Evolutionary conservation across 2,113 vertebrate genomes (phyloP), one percentile per base, ranked within the genome.

Genomic region (Peromyscus leucopus): DNA sequence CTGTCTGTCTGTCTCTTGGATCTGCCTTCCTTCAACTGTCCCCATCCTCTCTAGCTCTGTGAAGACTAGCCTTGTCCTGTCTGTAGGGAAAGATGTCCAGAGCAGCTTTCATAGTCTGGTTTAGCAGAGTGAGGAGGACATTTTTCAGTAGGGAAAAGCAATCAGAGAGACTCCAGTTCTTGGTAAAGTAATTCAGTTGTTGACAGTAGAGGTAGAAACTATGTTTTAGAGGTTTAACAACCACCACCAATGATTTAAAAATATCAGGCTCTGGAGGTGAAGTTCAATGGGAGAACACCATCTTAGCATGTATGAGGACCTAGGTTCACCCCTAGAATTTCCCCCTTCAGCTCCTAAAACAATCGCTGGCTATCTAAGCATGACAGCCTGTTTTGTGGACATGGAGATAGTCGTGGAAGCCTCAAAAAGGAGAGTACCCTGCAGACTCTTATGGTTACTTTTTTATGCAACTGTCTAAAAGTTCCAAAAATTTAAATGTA

Each of bases 81-180:
- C 72, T 69, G 13, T 78, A 82, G 22, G 86, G 46, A 89, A 89
- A n/a, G 33, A 82, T 6, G 79, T 16, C 59, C 48, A 28, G 0
- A 63, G 36, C 15, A 67, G 59, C 3, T 76, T 39, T 16, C n/a
- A 2, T n/a, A 16, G 10, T 90, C 59, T 22, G 63, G 26, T 33
- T 63, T 92, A 90, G 31, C 78, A 84, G 33, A 36, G 74, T 7
- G 19, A 42, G 11, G 16, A 71, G n/a, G 63, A 92, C 90, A 22
- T 74, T 95, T 67, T 95, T 96, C 61, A 83, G 74, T 80, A 75
- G 61, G 31, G 67, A 61, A 96, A 93, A 51, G 51, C n/a, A 79
- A 57, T 24, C 48, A 59, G 12, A 93, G 55, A 95, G 76, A 90
- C 78, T 95, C 51, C 63, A 72, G 36, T 74, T 36, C 80, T 0